These are phyloP conservation scores for Channa maculata DNA, from an alignment of 2,113 vertebrate species.

Conservation along the genomic window DNA sequence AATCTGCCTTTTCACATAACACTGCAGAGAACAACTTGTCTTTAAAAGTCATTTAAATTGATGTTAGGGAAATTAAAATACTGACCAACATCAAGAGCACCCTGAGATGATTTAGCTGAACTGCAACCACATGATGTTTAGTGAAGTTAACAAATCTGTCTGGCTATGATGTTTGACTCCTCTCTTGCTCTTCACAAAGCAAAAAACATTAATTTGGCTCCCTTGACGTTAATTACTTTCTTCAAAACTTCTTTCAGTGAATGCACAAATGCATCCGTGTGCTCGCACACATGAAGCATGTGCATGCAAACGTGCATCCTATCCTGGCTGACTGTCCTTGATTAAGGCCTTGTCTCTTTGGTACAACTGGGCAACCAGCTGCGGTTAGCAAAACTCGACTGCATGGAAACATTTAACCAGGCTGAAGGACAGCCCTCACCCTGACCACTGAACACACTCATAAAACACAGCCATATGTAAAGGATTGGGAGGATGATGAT, in stretches of 20 bases:
- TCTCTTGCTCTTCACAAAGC: conserved; percentile 9
- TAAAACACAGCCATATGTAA: conserved; percentile 74
- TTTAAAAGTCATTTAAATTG: conserved; percentile 39
- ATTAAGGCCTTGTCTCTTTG: conserved; percentile 41
- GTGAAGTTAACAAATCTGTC: conserved; percentile 26
- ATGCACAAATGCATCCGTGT: not conserved
- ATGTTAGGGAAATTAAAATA: conserved; percentile 35
- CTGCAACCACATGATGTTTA: conserved; percentile 6
- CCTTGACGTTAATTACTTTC: not conserved
- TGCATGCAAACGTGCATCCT: conserved; percentile 12
- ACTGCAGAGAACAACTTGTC: conserved; percentile 22
- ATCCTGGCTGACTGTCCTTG: conserved; percentile 49
- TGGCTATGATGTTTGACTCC: conserved; percentile 22
- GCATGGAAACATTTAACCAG: conserved; percentile 72
- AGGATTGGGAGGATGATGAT: conserved; percentile 36
- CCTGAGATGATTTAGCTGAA: conserved; percentile 26
- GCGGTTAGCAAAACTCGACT: conserved; percentile 22
- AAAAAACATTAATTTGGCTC: conserved; percentile 14
- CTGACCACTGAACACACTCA: conserved; percentile 53
- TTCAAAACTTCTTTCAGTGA: not conserved
- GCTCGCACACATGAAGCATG: not conserved
- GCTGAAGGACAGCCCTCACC: conserved; percentile 66
- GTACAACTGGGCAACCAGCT: conserved; percentile 39
- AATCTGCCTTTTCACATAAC: conserved; percentile 42
- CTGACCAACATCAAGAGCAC: conserved; percentile 14